These are phyloP conservation scores for Ochotona curzoniae DNA, from an alignment of 2,113 vertebrate genomes.

Conservation along the genomic window DNA sequence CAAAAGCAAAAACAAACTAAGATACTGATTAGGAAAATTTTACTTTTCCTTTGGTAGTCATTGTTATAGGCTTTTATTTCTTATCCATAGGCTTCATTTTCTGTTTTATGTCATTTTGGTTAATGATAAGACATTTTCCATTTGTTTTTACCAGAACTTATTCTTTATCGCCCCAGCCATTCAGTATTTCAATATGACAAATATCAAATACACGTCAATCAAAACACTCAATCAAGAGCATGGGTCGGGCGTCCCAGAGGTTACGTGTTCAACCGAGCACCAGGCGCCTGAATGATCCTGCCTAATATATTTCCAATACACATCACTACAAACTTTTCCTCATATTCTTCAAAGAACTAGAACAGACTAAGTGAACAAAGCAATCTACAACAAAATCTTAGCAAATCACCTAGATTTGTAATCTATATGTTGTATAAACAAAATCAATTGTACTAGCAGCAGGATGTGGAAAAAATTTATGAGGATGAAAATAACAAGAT, in stretches of 20 bases:
- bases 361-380: background rate
- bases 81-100: slow-evolving; percentile 23
- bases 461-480: background rate
- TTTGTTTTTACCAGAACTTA: slow-evolving; percentile 4
- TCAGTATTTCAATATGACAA: background rate
- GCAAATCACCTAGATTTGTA: background rate
- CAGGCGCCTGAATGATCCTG: background rate
- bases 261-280: background rate
- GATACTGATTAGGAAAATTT: background rate
- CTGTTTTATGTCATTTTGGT: background rate
- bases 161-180: background rate
- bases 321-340: background rate
- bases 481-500: background rate
- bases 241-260: background rate
- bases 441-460: background rate
- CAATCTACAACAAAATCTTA: background rate
- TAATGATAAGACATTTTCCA: slow-evolving; percentile 4
- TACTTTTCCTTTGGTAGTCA: background rate
- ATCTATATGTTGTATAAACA: background rate
- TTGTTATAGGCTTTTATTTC: background rate
- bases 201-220: background rate
- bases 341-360: background rate
- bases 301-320: slow-evolving; percentile 15
- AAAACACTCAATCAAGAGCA: background rate
- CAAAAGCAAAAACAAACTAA: background rate